Base-by-base conservation (phyloP, 1,140 invertebrate species). In the Pseudomyrmex cubaensis region DNA sequence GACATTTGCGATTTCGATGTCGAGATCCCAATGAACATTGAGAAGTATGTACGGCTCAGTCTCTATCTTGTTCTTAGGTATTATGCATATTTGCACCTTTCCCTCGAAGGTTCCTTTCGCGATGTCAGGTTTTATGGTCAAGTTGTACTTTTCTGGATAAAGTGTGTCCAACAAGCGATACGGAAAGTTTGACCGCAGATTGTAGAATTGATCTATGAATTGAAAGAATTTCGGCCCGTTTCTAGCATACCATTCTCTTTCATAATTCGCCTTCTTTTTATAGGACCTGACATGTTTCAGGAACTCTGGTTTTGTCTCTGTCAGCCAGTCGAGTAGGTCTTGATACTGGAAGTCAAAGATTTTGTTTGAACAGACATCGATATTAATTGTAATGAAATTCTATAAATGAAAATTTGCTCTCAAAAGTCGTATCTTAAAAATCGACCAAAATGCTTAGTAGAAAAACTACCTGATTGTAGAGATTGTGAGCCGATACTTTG, bases 141-240 rank as follows among this genome's bases (percentile, higher is more conserved):
- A 73, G 12, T 92, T 82, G 57, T 94, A 94, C 0, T 62, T 57
- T 3, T 73, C 7, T 2, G 94, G 94, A 8, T 63, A 35, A 12
- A 91, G 75, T 0, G n/a, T 52, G 13, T 15, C 89, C 0, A 93
- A 91, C 10, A 94, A 73, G 10, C 93, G 91, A 61, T 92, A 92
- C n/a, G 82, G 22, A 59, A 87, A 20, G 20, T 20, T 0, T 20
- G n/a, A n/a, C 20, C 20, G 20, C 20, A 20, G 20, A 20, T 20
- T 0, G 20, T 20, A 20, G 20, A 20, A 20, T n/a, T n/a, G n/a
- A 20, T 20, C 20, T 20, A 20, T 20, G 20, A 0, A 20, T 20
- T 20, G 20, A 20, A 0, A 20, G 20, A 20, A 20, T 20, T 0
- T 20, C 20, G 91, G 87, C 1, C 57, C 59, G n/a, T 90, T 48